Conservation (phyloP, 2,113 vertebrate genomes). For the Leptodactylus fuscus region DNA sequence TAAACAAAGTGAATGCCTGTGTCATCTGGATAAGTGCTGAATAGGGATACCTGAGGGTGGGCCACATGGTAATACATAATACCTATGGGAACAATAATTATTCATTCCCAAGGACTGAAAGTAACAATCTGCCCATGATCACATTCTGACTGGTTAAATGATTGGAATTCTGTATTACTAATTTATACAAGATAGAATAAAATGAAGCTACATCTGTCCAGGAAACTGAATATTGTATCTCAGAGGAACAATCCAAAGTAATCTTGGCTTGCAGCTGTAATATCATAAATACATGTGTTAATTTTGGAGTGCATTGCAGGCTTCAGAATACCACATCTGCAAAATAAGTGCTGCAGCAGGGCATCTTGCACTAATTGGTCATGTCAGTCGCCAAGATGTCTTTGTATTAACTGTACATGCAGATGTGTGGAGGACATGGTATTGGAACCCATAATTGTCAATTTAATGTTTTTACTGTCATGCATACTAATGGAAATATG, state of each 20-base stretch:
- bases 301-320: slow-evolving; percentile 34
- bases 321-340: slow-evolving; percentile 32
- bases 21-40: neutral
- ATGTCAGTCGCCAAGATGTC: neutral
- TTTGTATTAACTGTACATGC: neutral
- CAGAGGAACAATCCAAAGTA: slow-evolving; percentile 44
- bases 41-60: neutral
- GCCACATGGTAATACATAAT: too few species aligned
- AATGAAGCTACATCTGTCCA: slow-evolving; percentile 39
- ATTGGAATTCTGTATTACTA: neutral
- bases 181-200: neutral
- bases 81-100: neutral
- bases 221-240: slow-evolving; percentile 57
- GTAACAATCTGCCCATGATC: neutral
- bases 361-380: neutral
- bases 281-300: slow-evolving; percentile 12
- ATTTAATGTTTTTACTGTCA: neutral
- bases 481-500: too few species aligned
- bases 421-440: neutral
- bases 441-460: neutral
- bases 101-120: neutral
- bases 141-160: neutral
- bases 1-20: neutral
- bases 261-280: slow-evolving; percentile 51
- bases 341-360: slow-evolving; percentile 3